phyloP scores from a whole-genome alignment of 2,797 vertebrate species.

The Chaunax sp. region DNA sequence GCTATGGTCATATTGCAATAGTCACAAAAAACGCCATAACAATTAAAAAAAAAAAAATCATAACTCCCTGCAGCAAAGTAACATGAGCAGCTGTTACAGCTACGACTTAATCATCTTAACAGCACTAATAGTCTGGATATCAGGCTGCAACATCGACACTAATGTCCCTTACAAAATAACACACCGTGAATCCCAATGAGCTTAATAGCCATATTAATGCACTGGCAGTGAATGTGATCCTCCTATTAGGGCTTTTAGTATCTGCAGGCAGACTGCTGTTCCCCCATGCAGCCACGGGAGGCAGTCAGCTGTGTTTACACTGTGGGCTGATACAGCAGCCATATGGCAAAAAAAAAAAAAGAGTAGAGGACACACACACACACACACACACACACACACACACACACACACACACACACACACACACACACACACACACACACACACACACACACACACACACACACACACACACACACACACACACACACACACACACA shows the following conservation, averaged over 20 bases:
- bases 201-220: conserved; percentile 45
- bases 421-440: conserved; percentile 19
- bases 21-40: conserved; percentile 2
- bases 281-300: conserved; percentile 57
- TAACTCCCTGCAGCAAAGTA: conserved; percentile 14
- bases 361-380: conserved; percentile 36
- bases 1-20: background rate
- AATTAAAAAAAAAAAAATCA: background rate
- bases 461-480: conserved; percentile 18
- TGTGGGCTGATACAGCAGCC: conserved; percentile 48
- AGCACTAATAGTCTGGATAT: conserved; percentile 38
- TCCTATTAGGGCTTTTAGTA: conserved; percentile 40
- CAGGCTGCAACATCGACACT: conserved; percentile 26
- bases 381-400: background rate
- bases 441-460: background rate
- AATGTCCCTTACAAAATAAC: conserved; percentile 48
- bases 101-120: conserved; percentile 38
- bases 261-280: conserved; percentile 59
- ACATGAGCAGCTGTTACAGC: background rate
- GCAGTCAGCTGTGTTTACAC: conserved; percentile 72
- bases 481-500: conserved; percentile 8
- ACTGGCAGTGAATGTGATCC: conserved; percentile 31
- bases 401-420: conserved; percentile 20
- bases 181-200: conserved; percentile 36
- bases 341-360: conserved; percentile 66